These are phyloP conservation scores for Enteromius afrohamiltoni DNA, from an alignment of 2,797 vertebrate genomes.

Conservation along the genomic window DNA sequence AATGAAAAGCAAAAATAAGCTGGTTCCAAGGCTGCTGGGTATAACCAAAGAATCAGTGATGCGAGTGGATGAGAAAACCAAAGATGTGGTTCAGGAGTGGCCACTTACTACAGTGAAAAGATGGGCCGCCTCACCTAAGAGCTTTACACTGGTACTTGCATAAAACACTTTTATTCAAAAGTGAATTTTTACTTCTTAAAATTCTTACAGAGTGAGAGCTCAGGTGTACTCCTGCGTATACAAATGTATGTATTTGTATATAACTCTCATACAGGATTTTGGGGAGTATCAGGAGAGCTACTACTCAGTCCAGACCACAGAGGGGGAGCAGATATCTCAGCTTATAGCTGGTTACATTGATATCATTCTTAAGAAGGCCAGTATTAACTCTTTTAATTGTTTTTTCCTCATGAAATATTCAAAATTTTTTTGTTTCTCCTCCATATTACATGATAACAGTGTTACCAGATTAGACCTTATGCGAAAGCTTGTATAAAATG, in stretches of 20 bases:
- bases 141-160: slow-evolving; percentile 92
- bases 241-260: no score
- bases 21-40: slow-evolving; percentile 91
- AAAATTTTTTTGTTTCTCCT: not conserved
- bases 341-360: slow-evolving; percentile 97
- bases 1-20: slow-evolving; percentile 98
- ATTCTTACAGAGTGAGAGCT: not conserved
- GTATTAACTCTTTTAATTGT: slow-evolving; percentile 9
- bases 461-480: not conserved
- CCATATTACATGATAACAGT: not conserved
- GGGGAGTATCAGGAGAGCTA: slow-evolving; percentile 98
- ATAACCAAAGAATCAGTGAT: slow-evolving; percentile 98
- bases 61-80: slow-evolving; percentile 97
- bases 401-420: not conserved
- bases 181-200: no score
- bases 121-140: slow-evolving; percentile 98
- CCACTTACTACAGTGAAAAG: slow-evolving; percentile 96
- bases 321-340: slow-evolving; percentile 97
- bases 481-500: not conserved
- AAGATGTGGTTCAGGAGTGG: slow-evolving; percentile 97
- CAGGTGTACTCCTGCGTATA: not conserved
- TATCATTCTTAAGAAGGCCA: slow-evolving; percentile 92
- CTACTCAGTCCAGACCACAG: slow-evolving; percentile 96
- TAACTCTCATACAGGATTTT: slow-evolving; percentile 83
- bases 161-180: no score